These are phyloP conservation scores for Plagiodera versicolora DNA, from an alignment of 2,888 invertebrate species.

Conservation along the genomic window DNA sequence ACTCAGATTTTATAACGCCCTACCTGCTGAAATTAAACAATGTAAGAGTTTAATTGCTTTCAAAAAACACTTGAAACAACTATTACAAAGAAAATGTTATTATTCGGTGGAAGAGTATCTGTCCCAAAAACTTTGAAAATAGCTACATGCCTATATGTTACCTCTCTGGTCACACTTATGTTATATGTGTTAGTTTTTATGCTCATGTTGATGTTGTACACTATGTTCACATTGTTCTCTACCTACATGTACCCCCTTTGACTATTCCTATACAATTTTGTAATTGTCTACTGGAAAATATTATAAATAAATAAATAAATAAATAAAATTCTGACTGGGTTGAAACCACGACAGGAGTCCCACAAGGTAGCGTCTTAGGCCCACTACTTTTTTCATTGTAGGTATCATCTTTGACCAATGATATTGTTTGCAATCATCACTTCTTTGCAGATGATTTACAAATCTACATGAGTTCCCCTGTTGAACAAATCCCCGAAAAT, in stretches of 20 bases:
- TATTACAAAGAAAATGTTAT: not conserved
- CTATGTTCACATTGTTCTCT: not conserved
- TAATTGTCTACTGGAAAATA: not conserved
- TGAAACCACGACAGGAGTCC: too few relatives aligned
- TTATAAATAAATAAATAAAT: not conserved
- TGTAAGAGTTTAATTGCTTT: not conserved
- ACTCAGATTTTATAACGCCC: not conserved
- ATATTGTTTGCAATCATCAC: too few relatives aligned
- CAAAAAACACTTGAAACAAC: not conserved
- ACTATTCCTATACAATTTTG: constrained; percentile 7
- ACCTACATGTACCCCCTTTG: not conserved
- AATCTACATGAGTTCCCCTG: too few relatives aligned
- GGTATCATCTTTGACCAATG: too few relatives aligned
- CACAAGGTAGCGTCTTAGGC: too few relatives aligned
- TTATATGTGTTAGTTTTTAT: not conserved
- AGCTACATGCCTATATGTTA: not conserved
- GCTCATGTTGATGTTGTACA: not conserved
- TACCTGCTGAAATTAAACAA: constrained; percentile 4
- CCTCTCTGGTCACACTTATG: not conserved
- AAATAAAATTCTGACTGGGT: too few relatives aligned
- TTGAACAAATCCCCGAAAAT: too few relatives aligned
- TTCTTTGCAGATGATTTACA: too few relatives aligned
- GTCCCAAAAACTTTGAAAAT: not conserved
- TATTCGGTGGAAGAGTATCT: constrained; percentile 1
- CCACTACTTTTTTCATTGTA: too few relatives aligned